Percentiles rank a stretch among this genome's conserved stretches.
These are phyloP conservation scores for Stegana nigrithorax DNA, from an alignment of 2,888 invertebrate genomes.

Conservation along the genomic window DNA sequence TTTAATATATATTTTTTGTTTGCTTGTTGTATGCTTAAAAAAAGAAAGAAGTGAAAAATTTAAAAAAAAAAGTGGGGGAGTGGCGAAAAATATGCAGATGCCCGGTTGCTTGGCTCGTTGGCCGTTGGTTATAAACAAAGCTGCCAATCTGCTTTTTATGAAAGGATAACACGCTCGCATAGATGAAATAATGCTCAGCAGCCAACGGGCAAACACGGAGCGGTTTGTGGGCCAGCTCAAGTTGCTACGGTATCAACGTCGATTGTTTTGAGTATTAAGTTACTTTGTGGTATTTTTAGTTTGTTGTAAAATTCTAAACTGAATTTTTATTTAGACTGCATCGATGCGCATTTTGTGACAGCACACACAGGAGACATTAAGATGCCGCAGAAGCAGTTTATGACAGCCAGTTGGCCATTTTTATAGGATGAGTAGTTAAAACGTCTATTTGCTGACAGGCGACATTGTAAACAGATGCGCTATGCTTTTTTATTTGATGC, in stretches of 20 bases:
- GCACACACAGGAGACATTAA: no score
- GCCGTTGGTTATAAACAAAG: conserved; percentile 7
- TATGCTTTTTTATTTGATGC: no score
- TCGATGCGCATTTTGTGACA: no score
- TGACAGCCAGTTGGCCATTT: no score
- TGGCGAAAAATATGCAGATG: not conserved
- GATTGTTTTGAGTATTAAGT: not conserved
- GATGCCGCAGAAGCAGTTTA: no score
- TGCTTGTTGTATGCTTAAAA: no score
- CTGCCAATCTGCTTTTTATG: conserved; percentile 12
- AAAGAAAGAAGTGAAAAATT: no score
- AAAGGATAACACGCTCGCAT: conserved; percentile 4
- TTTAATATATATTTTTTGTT: not conserved
- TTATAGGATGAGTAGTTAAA: no score
- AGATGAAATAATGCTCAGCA: not conserved
- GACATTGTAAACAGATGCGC: no score
- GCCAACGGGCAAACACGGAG: no score
- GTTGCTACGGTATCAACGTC: not conserved
- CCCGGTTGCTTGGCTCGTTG: not conserved
- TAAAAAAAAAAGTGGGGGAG: not conserved
- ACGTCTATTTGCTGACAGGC: no score
- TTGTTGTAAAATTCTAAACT: not conserved
- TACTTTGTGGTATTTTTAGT: not conserved
- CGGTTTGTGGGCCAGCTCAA: not conserved
- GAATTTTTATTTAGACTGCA: no score